Percentiles rank a stretch among this genome's conserved stretches.
These are phyloP conservation scores for Lasius fuliginosus DNA, from an alignment of 2,888 invertebrate genomes.

Conservation along the genomic window DNA sequence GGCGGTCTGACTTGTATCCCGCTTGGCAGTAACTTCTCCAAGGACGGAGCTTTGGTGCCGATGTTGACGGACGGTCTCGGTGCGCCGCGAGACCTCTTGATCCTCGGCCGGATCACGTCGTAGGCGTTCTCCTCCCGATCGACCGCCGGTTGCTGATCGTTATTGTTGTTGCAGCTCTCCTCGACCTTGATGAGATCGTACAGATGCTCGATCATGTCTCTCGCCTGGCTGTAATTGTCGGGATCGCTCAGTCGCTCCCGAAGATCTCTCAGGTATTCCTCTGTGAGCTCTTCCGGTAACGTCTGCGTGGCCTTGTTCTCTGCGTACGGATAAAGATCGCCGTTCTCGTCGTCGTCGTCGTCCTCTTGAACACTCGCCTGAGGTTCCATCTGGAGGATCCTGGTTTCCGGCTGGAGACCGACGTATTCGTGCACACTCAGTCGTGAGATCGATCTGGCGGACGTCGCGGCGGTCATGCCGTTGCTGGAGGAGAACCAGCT, in stretches of 20 bases:
- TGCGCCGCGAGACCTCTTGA: slow-evolving; percentile 80
- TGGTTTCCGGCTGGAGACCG: slow-evolving; percentile 88
- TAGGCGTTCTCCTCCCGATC: slow-evolving; percentile 88
- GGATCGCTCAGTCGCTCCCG: slow-evolving; percentile 91
- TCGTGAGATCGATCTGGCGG: slow-evolving; percentile 89
- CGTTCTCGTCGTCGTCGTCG: slow-evolving; percentile 80
- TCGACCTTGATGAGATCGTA: slow-evolving; percentile 92
- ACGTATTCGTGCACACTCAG: slow-evolving; percentile 89
- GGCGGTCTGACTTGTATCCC: slow-evolving; percentile 82
- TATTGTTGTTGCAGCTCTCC: slow-evolving; percentile 89
- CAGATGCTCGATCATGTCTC: slow-evolving; percentile 92
- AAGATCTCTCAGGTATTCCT: slow-evolving; percentile 90
- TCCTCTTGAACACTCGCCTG: slow-evolving; percentile 72
- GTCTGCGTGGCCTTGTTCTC: slow-evolving; percentile 91
- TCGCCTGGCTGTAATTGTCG: slow-evolving; percentile 91
- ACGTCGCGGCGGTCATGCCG: slow-evolving; percentile 87
- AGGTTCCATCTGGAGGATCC: slow-evolving; percentile 87
- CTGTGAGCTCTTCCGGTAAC: slow-evolving; percentile 91
- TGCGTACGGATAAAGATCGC: slow-evolving; percentile 82
- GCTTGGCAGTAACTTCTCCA: slow-evolving; percentile 88
- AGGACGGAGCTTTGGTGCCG: slow-evolving; percentile 88
- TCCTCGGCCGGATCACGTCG: slow-evolving; percentile 87
- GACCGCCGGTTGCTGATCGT: slow-evolving; percentile 76
- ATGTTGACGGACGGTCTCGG: slow-evolving; percentile 87
- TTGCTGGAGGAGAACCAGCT: slow-evolving; percentile 82